Conservation (phyloP, 2,888 invertebrate genomes). For the Papilio elwesi region DNA sequence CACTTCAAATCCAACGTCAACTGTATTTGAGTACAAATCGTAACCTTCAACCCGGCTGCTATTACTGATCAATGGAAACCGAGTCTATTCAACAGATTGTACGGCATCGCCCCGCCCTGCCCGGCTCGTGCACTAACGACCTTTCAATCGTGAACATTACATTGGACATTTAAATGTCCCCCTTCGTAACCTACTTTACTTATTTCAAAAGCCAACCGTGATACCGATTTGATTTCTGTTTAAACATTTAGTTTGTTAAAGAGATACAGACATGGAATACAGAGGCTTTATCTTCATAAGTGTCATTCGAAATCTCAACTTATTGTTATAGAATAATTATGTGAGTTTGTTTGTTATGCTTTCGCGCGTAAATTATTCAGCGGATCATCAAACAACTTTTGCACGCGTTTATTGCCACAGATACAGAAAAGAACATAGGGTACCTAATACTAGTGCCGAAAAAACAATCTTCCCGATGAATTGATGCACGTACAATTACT, state of each 20-base stretch:
- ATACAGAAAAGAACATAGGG: too few species aligned
- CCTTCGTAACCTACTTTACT: conserved; percentile 43
- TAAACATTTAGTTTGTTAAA: background rate
- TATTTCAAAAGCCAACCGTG: conserved; percentile 42
- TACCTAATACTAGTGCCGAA: too few species aligned
- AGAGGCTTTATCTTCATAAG: background rate
- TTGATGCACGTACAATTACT: too few species aligned
- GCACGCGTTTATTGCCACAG: too few species aligned
- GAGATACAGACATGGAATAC: background rate
- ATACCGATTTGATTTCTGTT: conserved; percentile 19
- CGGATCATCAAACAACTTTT: too few species aligned
- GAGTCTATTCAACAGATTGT: conserved; percentile 45
- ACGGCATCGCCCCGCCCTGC: conserved; percentile 40
- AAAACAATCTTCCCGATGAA: too few species aligned
- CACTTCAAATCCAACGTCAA: background rate
- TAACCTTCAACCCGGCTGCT: conserved; percentile 29
- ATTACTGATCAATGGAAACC: conserved; percentile 13
- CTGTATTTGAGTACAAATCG: background rate
- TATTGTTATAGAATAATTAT: too few species aligned
- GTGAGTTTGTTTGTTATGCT: too few species aligned
- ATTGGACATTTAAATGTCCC: conserved; percentile 44
- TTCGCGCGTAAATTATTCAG: too few species aligned
- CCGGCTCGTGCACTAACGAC: conserved; percentile 44
- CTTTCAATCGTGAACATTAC: conserved; percentile 42
- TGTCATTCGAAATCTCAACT: background rate